Conservation (phyloP, 2,888 invertebrate genomes). For the Sericinus montela region DNA sequence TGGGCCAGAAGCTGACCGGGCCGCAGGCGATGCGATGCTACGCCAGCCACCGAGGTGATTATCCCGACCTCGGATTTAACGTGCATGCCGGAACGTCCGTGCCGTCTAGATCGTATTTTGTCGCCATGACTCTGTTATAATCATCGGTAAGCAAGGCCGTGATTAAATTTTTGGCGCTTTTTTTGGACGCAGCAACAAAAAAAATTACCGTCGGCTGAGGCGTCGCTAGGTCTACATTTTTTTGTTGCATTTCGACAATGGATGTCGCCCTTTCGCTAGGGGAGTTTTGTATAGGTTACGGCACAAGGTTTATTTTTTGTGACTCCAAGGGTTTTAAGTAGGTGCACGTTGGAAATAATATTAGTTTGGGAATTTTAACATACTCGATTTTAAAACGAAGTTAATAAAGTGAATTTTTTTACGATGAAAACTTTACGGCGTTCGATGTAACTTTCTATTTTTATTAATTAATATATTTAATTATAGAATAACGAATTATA, state of each 20-base stretch:
- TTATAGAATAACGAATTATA: no score
- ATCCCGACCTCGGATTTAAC: constrained; percentile 59
- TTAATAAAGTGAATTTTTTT: no score
- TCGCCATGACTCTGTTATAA: constrained; percentile 37
- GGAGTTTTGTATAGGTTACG: constrained; percentile 44
- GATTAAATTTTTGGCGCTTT: constrained; percentile 48
- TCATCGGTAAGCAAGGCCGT: constrained; percentile 55
- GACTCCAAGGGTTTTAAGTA: constrained; percentile 22
- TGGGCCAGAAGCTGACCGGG: constrained; percentile 65
- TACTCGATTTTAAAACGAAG: no score
- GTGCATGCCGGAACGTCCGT: constrained; percentile 51
- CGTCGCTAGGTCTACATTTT: constrained; percentile 39
- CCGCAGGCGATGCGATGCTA: constrained; percentile 55
- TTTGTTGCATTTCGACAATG: constrained; percentile 54
- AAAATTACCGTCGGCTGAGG: constrained; percentile 34
- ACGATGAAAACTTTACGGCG: no score
- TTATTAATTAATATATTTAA: no score
- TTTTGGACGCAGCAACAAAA: constrained; percentile 43
- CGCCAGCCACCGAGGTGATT: constrained; percentile 78
- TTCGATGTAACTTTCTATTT: no score
- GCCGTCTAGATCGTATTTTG: constrained; percentile 35
- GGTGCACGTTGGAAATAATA: constrained; percentile 4
- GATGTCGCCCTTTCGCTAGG: constrained; percentile 53
- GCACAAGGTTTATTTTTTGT: constrained; percentile 32
- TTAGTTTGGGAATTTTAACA: background rate